Conservation (phyloP, 2,113 vertebrate species). For the Ophthalmolycus amberensis region DNA sequence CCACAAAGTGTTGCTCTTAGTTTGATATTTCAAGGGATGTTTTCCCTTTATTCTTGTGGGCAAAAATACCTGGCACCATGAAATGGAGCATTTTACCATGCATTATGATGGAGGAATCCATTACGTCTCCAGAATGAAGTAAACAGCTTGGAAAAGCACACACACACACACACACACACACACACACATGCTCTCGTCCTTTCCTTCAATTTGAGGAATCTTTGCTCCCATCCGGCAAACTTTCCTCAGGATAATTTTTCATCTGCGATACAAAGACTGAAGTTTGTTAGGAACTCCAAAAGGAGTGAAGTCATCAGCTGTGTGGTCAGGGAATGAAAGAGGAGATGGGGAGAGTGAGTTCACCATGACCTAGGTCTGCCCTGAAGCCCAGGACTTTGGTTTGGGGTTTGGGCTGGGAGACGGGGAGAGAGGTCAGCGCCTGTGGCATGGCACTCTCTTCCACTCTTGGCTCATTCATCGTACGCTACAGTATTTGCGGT, state of each 20-base stretch:
- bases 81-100: constrained; percentile 47
- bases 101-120: constrained; percentile 43
- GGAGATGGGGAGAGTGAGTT: constrained; percentile 59
- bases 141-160: constrained; percentile 47
- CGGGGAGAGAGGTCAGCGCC: constrained; percentile 50
- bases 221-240: constrained; percentile 35
- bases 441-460: background rate
- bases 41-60: constrained; percentile 65
- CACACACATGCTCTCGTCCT: background rate
- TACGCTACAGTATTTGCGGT: background rate
- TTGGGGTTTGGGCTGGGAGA: constrained; percentile 41
- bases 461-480: constrained; percentile 33
- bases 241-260: constrained; percentile 47
- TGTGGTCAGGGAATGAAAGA: constrained; percentile 50
- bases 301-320: constrained; percentile 55
- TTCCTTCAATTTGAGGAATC: constrained; percentile 20
- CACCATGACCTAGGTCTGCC: constrained; percentile 56
- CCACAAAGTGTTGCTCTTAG: background rate
- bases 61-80: constrained; percentile 45
- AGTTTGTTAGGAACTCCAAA: constrained; percentile 38
- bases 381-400: constrained; percentile 38
- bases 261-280: constrained; percentile 40
- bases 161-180: constrained; percentile 14
- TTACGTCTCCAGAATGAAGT: constrained; percentile 38
- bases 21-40: constrained; percentile 22